Percentiles rank a stretch among this genome's conserved stretches.
Conservation (phyloP, 2,113 vertebrate species). For the Rhinolophus sinicus region DNA sequence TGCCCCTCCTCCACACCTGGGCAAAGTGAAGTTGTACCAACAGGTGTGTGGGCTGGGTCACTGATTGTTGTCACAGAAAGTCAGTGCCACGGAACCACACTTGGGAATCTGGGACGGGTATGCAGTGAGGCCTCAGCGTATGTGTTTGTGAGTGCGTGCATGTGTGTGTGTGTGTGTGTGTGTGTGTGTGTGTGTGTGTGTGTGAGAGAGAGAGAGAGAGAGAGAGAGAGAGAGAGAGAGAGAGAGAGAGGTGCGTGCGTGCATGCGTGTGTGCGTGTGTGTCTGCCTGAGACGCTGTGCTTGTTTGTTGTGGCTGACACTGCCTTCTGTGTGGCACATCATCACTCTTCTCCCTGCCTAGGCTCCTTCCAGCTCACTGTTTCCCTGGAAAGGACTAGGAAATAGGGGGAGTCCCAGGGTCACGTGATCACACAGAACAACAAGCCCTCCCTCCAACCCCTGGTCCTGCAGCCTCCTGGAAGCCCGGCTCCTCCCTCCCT, state of each 20-base stretch:
- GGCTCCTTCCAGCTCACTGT: slow-evolving; percentile 31
- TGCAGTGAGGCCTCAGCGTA: neutral
- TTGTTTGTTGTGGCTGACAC: slow-evolving; percentile 58
- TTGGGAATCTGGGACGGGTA: neutral
- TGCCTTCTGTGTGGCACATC: slow-evolving; percentile 56
- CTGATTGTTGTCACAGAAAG: slow-evolving; percentile 23
- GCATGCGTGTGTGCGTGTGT: neutral
- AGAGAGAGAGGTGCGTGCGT: neutral
- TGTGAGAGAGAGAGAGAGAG: neutral
- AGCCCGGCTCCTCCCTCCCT: neutral
- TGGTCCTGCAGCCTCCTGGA: neutral
- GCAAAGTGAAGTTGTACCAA: slow-evolving; percentile 29
- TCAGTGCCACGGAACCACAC: neutral
- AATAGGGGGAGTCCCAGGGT: slow-evolving; percentile 31
- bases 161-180: neutral
- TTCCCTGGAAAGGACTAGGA: slow-evolving; percentile 43
- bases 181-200: neutral
- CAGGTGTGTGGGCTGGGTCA: neutral
- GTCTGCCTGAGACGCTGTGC: slow-evolving; percentile 28
- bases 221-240: neutral
- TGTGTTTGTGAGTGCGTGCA: neutral
- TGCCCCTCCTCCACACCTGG: slow-evolving; percentile 15
- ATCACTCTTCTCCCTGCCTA: neutral
- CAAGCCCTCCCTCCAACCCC: neutral
- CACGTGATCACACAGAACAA: slow-evolving; percentile 1